These are phyloP conservation scores for Typhlichthys eigenmanni DNA, from an alignment of 2,797 vertebrate genomes.

Conservation along the genomic window DNA sequence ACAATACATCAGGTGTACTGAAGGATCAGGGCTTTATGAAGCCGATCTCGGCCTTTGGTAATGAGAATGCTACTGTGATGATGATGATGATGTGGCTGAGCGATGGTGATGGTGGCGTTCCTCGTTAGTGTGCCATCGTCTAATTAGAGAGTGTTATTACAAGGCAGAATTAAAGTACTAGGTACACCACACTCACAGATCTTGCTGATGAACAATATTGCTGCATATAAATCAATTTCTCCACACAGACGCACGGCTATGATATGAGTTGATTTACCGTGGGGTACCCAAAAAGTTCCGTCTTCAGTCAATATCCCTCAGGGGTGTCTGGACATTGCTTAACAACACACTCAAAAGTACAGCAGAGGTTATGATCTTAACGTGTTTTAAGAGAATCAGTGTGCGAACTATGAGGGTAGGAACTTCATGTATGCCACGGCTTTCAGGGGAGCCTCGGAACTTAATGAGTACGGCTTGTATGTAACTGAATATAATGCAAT, in stretches of 20 bases:
- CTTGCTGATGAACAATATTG: slow-evolving; percentile 60
- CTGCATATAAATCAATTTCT: slow-evolving; percentile 49
- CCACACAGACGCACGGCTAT: not conserved
- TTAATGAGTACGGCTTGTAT: no score
- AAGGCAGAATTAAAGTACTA: slow-evolving; percentile 64
- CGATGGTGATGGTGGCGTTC: slow-evolving; percentile 69
- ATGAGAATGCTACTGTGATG: slow-evolving; percentile 51
- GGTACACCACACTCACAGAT: slow-evolving; percentile 50
- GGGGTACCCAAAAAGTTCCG: slow-evolving; percentile 47
- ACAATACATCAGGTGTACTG: slow-evolving; percentile 71
- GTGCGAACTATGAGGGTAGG: slow-evolving; percentile 28
- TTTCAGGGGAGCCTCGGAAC: no score
- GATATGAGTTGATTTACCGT: slow-evolving; percentile 29
- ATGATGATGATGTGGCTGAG: slow-evolving; percentile 65
- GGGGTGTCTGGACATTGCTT: slow-evolving; percentile 22
- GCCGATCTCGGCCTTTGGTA: slow-evolving; percentile 68
- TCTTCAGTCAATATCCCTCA: slow-evolving; percentile 31
- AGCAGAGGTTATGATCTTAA: slow-evolving; percentile 21
- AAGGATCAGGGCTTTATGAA: slow-evolving; percentile 62
- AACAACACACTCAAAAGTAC: slow-evolving; percentile 25
- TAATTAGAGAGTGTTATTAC: slow-evolving; percentile 74
- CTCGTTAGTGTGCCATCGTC: slow-evolving; percentile 72
- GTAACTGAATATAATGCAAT: no score
- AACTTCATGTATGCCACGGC: no score
- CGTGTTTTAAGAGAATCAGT: not conserved